phyloP scores from a whole-genome alignment of 1,140 invertebrate genomes.

The Meloidogyne hapla region DNA sequence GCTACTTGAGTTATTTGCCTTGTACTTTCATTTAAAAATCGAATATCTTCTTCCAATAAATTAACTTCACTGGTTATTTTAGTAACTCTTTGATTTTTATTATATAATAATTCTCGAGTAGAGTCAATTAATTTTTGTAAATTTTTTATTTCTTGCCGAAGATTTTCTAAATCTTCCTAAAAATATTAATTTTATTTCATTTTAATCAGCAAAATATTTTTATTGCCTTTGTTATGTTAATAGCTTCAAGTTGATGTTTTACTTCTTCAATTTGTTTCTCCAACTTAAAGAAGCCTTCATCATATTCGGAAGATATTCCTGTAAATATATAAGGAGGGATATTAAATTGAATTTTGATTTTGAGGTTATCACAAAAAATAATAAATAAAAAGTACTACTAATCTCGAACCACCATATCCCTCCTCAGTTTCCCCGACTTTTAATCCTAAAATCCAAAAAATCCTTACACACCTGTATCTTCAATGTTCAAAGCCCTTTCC shows the following conservation, averaged over 20 bases:
- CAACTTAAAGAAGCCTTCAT: slow-evolving; percentile 59
- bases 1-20: slow-evolving; percentile 43
- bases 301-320: slow-evolving; percentile 62
- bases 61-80: slow-evolving; percentile 48
- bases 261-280: slow-evolving; percentile 53
- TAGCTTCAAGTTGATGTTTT: slow-evolving; percentile 47
- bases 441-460: too few species aligned
- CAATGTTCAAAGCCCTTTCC: slow-evolving; percentile 60
- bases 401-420: too few species aligned
- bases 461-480: slow-evolving; percentile 51
- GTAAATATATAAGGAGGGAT: background rate
- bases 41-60: slow-evolving; percentile 45
- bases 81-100: slow-evolving; percentile 48
- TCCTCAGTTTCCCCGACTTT: too few species aligned
- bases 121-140: slow-evolving; percentile 44
- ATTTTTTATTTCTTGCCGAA: slow-evolving; percentile 37
- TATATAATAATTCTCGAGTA: slow-evolving; percentile 38
- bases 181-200: slow-evolving; percentile 3
- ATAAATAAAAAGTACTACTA: too few species aligned
- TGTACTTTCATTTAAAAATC: slow-evolving; percentile 46
- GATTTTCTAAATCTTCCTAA: slow-evolving; percentile 49
- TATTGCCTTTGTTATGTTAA: slow-evolving; percentile 23
- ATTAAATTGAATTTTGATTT: too few species aligned
- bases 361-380: too few species aligned
- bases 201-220: too few species aligned